Evolutionary conservation across 1,140 invertebrate genomes (phyloP).

Genomic region (Musca domestica): DNA sequence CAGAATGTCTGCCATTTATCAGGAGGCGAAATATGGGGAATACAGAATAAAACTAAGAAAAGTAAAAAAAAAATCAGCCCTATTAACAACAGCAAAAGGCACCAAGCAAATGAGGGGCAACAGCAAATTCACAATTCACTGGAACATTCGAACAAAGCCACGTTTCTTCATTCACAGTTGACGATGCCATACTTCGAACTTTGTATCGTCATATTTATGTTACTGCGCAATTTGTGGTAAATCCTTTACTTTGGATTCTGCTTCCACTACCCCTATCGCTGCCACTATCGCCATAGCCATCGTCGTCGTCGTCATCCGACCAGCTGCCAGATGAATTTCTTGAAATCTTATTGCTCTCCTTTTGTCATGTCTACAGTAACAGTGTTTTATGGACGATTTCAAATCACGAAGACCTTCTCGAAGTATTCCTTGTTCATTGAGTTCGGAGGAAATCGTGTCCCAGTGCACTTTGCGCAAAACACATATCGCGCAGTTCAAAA

Average conservation of each 20-base stretch:
- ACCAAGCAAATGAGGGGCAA: background rate
- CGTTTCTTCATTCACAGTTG: background rate
- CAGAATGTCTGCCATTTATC: conserved; percentile 20
- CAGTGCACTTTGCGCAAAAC: no score
- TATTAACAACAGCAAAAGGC: background rate
- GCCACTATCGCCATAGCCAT: background rate
- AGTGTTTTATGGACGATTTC: no score
- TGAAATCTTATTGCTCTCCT: no score
- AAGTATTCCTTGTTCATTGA: no score
- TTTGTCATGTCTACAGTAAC: no score
- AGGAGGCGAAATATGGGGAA: background rate
- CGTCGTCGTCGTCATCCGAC: background rate
- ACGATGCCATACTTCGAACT: conserved; percentile 4
- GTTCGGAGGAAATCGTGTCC: no score
- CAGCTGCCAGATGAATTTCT: conserved; percentile 7
- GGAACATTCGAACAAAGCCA: background rate
- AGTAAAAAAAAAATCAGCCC: background rate
- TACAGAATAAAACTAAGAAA: background rate
- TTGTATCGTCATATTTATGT: conserved; percentile 9
- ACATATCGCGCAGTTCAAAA: background rate
- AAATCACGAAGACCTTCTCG: no score
- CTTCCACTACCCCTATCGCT: background rate
- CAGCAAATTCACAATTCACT: background rate
- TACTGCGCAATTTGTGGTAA: conserved; percentile 18
- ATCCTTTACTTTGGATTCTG: background rate